Evolutionary conservation across 1,140 invertebrate species (phyloP), one percentile per base, ranked within the genome.

Genomic region (Drosophila ambigua): DNA sequence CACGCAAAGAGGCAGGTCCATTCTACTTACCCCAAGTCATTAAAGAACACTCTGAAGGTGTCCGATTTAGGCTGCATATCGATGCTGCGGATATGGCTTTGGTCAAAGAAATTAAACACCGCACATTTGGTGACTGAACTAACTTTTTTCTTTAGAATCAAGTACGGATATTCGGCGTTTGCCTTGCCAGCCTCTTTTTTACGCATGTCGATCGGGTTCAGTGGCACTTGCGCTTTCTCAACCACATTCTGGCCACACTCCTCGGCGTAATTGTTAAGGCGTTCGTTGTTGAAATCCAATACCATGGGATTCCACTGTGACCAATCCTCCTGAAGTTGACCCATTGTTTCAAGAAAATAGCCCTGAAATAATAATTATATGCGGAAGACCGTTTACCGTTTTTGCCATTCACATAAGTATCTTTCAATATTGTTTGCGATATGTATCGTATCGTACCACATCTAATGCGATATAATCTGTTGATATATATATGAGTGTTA

Each of bases 291-390:
- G 31, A 46, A 85, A 2, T 88, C 54, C n/a, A 63, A 5, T 7
- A 45, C 60, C 59, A 82, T 78, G 0, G 82, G 83, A 65, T 87
- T 23, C 66, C 75, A 85, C 9, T 58, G 20, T 2, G 50, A 31
- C 67, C 65, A 74, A n/a, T 74, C 59, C 1, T 59, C 49, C 7
- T 7, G 0, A 4, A 1, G 2, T 1, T 55, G 4, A 0, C 41
- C 20, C 63, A 55, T 74, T 58, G 4, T 39, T 13, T 35, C 2
- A 11, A 13, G 11, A 35, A 11, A 0, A 11, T 9, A 11, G 35
- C 9, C 4, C 31, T 11, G 2, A 4, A 11, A 7, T 7, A 23
- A 23, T 23, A 4, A 23, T 23, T 1, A 16, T 23, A 28, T 28
- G 5, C 5, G 26, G 5, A 28, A 6, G 23, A 23, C 2, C 23